These are phyloP conservation scores for Cercopithecus mona DNA, from an alignment of 2,113 vertebrate species.

Conservation along the genomic window DNA sequence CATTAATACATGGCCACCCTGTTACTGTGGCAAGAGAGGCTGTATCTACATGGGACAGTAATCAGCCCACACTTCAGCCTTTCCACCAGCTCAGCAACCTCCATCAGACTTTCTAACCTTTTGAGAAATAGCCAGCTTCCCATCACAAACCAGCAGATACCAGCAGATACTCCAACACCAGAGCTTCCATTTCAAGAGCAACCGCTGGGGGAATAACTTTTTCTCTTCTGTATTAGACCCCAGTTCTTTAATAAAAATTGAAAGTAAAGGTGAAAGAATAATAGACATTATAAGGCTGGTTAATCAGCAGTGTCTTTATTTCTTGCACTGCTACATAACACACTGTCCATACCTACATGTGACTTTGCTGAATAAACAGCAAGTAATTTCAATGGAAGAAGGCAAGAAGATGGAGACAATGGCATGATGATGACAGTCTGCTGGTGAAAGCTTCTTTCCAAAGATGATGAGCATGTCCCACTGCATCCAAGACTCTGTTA, in stretches of 20 bases:
- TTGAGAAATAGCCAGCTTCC: background rate
- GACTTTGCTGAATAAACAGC: background rate
- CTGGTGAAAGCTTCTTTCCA: background rate
- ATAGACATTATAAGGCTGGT: background rate
- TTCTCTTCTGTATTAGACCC: background rate
- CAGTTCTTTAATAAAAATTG: background rate
- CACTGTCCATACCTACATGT: background rate
- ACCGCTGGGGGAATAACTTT: background rate
- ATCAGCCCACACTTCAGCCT: background rate
- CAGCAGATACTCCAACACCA: background rate
- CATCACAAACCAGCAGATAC: background rate
- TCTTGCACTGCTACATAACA: background rate
- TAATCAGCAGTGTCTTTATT: background rate
- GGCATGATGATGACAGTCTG: too few species aligned
- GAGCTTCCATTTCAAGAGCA: background rate
- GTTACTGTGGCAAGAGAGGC: background rate
- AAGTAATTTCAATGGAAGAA: background rate
- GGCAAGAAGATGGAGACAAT: background rate
- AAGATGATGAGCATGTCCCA: background rate
- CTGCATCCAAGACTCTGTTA: background rate
- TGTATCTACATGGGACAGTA: background rate
- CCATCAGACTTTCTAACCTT: background rate
- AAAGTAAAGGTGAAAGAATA: background rate
- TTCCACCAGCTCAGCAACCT: background rate
- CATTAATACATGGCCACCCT: background rate